These are phyloP conservation scores for Harmothoe impar DNA, from an alignment of 2,888 invertebrate genomes.

Conservation along the genomic window DNA sequence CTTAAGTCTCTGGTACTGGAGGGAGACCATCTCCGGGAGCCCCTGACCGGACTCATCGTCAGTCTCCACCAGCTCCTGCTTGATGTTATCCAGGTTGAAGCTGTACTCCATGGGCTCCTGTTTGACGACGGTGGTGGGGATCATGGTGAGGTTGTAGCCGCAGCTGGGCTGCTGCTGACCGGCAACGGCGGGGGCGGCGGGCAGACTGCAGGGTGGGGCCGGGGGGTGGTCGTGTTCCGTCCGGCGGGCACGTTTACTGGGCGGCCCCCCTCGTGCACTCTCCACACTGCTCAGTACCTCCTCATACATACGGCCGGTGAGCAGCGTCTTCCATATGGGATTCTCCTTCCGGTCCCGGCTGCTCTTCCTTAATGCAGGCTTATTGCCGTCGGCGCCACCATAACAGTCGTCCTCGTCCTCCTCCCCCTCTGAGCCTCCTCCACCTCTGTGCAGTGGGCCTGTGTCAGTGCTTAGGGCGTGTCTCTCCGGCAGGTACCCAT, in stretches of 20 bases:
- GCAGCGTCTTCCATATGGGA: slow-evolving; percentile 62
- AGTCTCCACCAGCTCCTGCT: slow-evolving; percentile 50
- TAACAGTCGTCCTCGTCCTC: slow-evolving; percentile 36
- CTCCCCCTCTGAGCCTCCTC: not conserved
- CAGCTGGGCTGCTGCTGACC: slow-evolving; percentile 44
- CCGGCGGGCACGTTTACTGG: slow-evolving; percentile 29
- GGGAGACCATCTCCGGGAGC: slow-evolving; percentile 4
- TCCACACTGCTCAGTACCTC: slow-evolving; percentile 59
- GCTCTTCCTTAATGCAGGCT: slow-evolving; percentile 58
- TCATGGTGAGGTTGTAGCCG: slow-evolving; percentile 31
- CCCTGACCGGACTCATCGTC: not conserved
- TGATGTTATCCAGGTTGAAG: slow-evolving; percentile 33
- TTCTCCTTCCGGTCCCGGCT: slow-evolving; percentile 55
- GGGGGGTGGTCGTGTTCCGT: not conserved
- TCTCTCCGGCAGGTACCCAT: slow-evolving; percentile 9
- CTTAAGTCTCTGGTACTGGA: slow-evolving; percentile 45
- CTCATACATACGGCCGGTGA: slow-evolving; percentile 63
- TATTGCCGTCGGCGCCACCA: not conserved
- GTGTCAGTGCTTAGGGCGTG: not conserved
- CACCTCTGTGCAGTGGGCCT: not conserved
- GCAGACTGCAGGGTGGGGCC: not conserved
- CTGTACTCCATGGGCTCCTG: slow-evolving; percentile 45
- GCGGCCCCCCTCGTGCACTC: not conserved
- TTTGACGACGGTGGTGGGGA: slow-evolving; percentile 52
- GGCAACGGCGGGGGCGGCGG: not conserved